Base-by-base conservation (phyloP, 2,113 vertebrate species). In the Crotalus tigris region DNA sequence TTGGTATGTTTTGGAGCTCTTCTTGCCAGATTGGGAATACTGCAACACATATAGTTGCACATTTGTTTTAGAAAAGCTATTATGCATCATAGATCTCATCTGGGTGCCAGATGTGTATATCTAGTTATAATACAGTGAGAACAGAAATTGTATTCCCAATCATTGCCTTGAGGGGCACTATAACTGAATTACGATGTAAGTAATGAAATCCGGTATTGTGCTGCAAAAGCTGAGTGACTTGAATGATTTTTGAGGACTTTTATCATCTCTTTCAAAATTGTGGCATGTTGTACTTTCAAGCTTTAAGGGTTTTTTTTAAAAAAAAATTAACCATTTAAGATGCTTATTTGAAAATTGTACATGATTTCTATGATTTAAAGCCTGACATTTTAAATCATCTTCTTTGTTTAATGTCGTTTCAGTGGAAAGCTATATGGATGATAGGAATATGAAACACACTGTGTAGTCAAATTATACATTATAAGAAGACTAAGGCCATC, bases 281-380 rank as follows among this genome's bases (percentile, higher is more conserved):
- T 87, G 95, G 61, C 44, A 94, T 87, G 88, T 0, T 59, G 92
- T 89, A 90, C 69, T 93, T 96, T 94, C 87, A 33, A 91, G 39
- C 92, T 29, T 23, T 13, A 15, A 4, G 29, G 39, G 39, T 2
- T 39, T 39, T 91, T 51, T 9, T 51, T 9, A 58, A 33, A 5
- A 11, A 58, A 29, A 90, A 29, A 92, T 94, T 95, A 88, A 94
- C 58, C 87, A 91, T 96, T 94, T 94, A 92, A 55, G 53, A 9
- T 49, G 11, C 51, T 58, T 57, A 13, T 12, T 39, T 93, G 55
- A 17, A 0, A 26, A 55, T 64, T 87, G 81, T 90, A 49, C 85
- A 55, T 93, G 44, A 29, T 39, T 21, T 92, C 59, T 46, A 12
- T 87, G 90, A 95, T 49, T 92, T 88, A 69, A 44, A 53, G 49